Conservation (phyloP, 2,888 invertebrate species). For the Melanostoma scalare region DNA sequence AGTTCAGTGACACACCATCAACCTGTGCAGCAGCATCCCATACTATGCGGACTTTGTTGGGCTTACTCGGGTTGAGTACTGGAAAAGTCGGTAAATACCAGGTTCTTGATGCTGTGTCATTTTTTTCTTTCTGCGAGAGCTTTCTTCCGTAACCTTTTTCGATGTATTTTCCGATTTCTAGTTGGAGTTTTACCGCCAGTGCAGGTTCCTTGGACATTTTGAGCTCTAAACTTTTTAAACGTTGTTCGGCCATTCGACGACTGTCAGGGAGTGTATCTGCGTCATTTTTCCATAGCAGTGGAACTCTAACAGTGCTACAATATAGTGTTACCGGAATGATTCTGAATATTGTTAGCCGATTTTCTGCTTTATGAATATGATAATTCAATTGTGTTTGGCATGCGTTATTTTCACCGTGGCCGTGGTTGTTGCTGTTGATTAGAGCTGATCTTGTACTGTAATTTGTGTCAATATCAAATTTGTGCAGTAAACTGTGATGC, state of each 20-base stretch:
- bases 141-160: conserved; percentile 33
- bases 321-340: conserved; percentile 62
- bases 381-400: conserved; percentile 1
- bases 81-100: conserved; percentile 77
- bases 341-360: conserved; percentile 40
- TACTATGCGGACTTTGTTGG: conserved; percentile 75
- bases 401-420: conserved; percentile 1
- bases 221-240: conserved; percentile 10
- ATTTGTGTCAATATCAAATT: too few relatives aligned
- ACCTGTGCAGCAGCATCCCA: conserved; percentile 77
- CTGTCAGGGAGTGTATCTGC: conserved; percentile 7
- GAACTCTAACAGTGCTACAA: conserved; percentile 17
- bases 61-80: conserved; percentile 75
- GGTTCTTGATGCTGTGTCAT: conserved; percentile 13
- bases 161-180: conserved; percentile 27
- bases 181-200: conserved; percentile 9
- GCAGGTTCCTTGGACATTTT: conserved; percentile 14
- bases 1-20: conserved; percentile 75
- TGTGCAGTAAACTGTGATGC: too few relatives aligned
- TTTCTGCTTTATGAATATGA: conserved; percentile 8
- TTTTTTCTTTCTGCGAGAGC: background rate
- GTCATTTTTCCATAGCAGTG: too few relatives aligned
- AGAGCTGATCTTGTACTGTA: too few relatives aligned
- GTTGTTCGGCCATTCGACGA: conserved; percentile 36
- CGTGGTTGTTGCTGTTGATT: background rate